Evolutionary conservation across 1,140 invertebrate genomes (phyloP).

Genomic region (Tetramorium parvispinum): DNA sequence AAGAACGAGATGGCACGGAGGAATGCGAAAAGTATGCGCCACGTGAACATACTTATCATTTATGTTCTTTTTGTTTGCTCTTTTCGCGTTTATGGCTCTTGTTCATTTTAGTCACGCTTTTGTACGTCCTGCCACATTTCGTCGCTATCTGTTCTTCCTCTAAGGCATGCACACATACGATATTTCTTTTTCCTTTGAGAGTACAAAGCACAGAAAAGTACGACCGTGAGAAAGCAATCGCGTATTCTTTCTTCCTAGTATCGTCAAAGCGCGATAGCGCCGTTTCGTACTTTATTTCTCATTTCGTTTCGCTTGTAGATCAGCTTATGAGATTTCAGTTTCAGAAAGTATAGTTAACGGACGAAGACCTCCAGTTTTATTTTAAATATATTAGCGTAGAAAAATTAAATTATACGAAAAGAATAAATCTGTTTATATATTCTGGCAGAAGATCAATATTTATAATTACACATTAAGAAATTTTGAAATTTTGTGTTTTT

Average conservation of each 20-base stretch:
- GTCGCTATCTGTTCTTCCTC: neutral
- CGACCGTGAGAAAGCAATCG: neutral
- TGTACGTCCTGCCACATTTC: neutral
- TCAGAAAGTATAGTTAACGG: neutral
- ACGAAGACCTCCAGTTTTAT: neutral
- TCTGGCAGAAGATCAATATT: neutral
- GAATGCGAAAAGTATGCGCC: constrained; percentile 10
- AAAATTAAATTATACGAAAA: neutral
- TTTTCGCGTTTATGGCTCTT: neutral
- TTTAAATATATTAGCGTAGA: neutral
- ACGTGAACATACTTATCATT: constrained; percentile 12
- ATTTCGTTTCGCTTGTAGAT: neutral
- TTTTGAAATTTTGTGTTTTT: neutral
- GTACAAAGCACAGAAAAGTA: neutral
- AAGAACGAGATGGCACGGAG: neutral
- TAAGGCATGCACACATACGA: neutral
- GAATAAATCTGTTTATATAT: neutral
- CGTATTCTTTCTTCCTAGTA: neutral
- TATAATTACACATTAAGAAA: neutral
- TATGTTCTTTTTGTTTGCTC: constrained; percentile 2
- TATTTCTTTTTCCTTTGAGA: neutral
- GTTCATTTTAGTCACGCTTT: neutral
- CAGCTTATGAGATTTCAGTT: neutral
- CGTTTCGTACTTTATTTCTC: neutral
- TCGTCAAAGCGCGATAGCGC: neutral